Evolutionary conservation across 2,797 vertebrate species (phyloP), one percentile per base, ranked within the genome.

Genomic region (Mus caroli): DNA sequence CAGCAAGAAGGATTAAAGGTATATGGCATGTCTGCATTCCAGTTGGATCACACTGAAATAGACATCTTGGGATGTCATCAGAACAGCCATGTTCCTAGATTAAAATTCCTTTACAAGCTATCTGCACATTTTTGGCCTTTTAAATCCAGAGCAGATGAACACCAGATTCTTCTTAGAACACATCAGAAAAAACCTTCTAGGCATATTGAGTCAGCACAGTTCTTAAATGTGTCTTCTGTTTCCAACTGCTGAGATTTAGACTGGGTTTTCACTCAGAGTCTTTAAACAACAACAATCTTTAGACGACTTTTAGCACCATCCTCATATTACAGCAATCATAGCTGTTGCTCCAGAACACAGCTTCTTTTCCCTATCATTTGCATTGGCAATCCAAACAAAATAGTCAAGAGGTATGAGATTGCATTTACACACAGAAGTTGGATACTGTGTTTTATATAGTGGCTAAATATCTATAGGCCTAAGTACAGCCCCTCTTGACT

Each of bases 281-380:
- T 79, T 37, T 13, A 88, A n/a, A 92, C 11, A 71, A 91, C 11
- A 71, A 37, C 11, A 43, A 34, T 1, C 20, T 73, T 94, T 89
- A n/a, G 40, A 37, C 3, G 78, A 13, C 7, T 12, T 34, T 6
- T 22, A 84, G 26, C 0, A n/a, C 34, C 28, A 19, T 69, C 58
- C 46, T 31, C 26, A 19, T 54, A 1, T 58, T 69, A 13, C 4
- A 1, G 14, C 7, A 43, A 34, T 20, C 20, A 4, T 0, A 4
- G 40, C 2, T 34, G 22, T 60, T 60, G 56, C 71, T 80, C 8
- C 10, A 62, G 62, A 90, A 10, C 15, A 77, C 2, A 9, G 5
- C 13, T 69, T 90, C 71, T 64, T 40, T 54, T 34, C 3, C 37
- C 31, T 28, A 14, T 91, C 31, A 15, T 7, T 26, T 50, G 64